phyloP scores from a whole-genome alignment of 2,888 invertebrate genomes.

The Torymus aiolomorphi region DNA sequence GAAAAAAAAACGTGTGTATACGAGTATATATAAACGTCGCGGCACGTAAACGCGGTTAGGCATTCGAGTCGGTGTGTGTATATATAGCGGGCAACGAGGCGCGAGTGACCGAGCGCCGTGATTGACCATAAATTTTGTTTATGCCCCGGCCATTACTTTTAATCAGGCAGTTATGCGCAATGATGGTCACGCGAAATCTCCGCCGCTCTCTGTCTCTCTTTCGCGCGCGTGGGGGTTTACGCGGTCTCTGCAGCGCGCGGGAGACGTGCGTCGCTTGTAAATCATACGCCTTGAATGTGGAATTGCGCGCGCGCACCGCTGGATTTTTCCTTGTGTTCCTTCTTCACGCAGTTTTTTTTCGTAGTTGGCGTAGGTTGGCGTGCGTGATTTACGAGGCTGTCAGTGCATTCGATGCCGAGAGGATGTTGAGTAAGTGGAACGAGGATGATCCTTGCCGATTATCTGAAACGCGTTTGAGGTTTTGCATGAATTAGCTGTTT shows the following conservation, averaged over 20 bases:
- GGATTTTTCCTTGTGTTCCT: constrained; percentile 10
- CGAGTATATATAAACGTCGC: no score
- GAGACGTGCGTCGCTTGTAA: constrained; percentile 47
- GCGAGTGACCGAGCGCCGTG: constrained; percentile 49
- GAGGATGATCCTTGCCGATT: constrained; percentile 22
- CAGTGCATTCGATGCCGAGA: not conserved
- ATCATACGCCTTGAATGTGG: constrained; percentile 48
- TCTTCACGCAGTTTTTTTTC: constrained; percentile 19
- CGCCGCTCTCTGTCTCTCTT: constrained; percentile 8
- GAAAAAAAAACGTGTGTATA: not conserved
- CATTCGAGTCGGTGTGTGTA: not conserved
- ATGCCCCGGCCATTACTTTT: constrained; percentile 71
- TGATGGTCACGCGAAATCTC: constrained; percentile 51
- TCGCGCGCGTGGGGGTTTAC: constrained; percentile 36
- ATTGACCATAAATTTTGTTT: constrained; percentile 74
- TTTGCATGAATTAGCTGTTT: not conserved
- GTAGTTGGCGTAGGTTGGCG: no score
- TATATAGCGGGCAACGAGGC: not conserved
- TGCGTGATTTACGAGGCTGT: no score
- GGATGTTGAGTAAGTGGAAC: constrained; percentile 16
- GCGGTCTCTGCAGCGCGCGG: not conserved
- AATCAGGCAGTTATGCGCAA: constrained; percentile 71
- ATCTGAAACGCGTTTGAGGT: constrained; percentile 13
- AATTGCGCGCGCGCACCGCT: not conserved
- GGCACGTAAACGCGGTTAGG: no score